Conservation (phyloP, 1,140 invertebrate genomes). For the Brachionus calyciflorus region DNA sequence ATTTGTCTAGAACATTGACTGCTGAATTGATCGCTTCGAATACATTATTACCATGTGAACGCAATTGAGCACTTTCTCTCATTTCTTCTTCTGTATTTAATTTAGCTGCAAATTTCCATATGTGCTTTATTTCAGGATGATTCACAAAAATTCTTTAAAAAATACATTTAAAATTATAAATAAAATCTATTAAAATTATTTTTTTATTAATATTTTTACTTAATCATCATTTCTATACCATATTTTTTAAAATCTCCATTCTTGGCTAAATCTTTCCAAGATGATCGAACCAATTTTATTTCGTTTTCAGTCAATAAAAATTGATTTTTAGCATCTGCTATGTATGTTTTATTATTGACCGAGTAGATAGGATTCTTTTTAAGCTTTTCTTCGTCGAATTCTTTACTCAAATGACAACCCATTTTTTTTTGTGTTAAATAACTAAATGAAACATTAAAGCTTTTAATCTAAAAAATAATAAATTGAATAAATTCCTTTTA, state of each 20-base stretch:
- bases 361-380: not conserved
- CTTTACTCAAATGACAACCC: slow-evolving; percentile 17
- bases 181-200: not conserved
- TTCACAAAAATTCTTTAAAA: slow-evolving; percentile 15
- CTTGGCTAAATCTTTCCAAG: not conserved
- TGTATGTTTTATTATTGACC: not conserved
- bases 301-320: not conserved
- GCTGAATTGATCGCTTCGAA: slow-evolving; percentile 38
- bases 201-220: no score
- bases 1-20: slow-evolving; percentile 26
- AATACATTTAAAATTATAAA: not conserved
- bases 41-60: slow-evolving; percentile 38
- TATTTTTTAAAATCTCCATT: slow-evolving; percentile 12
- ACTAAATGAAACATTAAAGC: no score
- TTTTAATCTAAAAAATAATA: no score
- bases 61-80: slow-evolving; percentile 27
- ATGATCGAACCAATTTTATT: not conserved
- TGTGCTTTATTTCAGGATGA: slow-evolving; percentile 21
- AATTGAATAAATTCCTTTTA: no score
- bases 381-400: not conserved
- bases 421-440: not conserved
- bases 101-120: slow-evolving; percentile 45
- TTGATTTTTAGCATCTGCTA: not conserved
- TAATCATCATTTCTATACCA: slow-evolving; percentile 41
- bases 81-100: slow-evolving; percentile 37